phyloP scores from a whole-genome alignment of 2,888 invertebrate species.

The Cheilosia variabilis region DNA sequence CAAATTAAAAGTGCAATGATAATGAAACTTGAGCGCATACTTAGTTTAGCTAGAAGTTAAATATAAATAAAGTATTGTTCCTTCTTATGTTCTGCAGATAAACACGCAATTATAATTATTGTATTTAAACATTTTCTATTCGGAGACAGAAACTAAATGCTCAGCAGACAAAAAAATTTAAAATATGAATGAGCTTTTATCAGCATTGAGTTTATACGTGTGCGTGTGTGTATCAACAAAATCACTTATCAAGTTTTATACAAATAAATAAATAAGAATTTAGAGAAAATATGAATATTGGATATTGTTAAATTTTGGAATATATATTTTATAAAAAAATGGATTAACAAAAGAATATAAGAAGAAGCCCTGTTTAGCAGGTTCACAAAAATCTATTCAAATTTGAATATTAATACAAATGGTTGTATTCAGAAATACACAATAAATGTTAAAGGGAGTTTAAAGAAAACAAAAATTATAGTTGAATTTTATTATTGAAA shows the following conservation, averaged over 20 bases:
- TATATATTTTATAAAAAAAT: conserved; percentile 63
- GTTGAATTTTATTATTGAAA: conserved; percentile 47
- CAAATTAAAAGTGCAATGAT: conserved; percentile 49
- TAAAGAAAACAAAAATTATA: conserved; percentile 32
- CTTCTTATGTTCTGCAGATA: conserved; percentile 31
- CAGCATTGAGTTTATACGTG: conserved; percentile 26
- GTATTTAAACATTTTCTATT: conserved; percentile 3
- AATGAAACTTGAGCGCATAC: conserved; percentile 25
- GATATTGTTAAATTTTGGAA: conserved; percentile 69
- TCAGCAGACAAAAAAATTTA: conserved; percentile 40
- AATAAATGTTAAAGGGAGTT: conserved; percentile 52
- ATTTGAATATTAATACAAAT: conserved; percentile 50
- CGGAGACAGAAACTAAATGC: conserved; percentile 22
- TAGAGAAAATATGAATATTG: conserved; percentile 51
- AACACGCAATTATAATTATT: conserved; percentile 20
- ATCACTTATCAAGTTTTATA: conserved; percentile 47
- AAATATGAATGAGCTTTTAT: conserved; percentile 31
- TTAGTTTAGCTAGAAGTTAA: conserved; percentile 20
- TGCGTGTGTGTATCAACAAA: conserved; percentile 21
- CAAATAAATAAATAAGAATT: conserved; percentile 38
- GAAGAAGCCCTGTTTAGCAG: conserved; percentile 15
- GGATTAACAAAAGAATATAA: background rate
- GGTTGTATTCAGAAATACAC: conserved; percentile 64
- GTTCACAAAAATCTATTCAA: conserved; percentile 10
- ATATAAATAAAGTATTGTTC: conserved; percentile 46